Conservation (phyloP, 1,140 invertebrate species). For the Drosophila subobscura region DNA sequence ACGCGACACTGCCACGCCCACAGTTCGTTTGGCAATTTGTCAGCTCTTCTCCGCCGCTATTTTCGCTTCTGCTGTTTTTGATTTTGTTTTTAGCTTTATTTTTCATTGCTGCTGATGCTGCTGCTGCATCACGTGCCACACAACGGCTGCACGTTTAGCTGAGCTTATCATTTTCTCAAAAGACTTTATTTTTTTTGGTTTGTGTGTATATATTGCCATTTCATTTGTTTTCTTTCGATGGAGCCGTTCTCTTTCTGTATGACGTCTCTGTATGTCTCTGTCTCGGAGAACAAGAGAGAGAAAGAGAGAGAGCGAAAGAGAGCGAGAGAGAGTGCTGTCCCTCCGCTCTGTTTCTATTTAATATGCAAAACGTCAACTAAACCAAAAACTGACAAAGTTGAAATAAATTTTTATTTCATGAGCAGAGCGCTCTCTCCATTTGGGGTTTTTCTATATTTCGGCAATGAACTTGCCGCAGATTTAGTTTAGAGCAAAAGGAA, state of each 20-base stretch:
- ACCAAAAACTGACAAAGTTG: slow-evolving; percentile 80
- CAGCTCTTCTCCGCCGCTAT: slow-evolving; percentile 51
- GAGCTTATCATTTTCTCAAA: slow-evolving; percentile 81
- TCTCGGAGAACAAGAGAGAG: too few species aligned
- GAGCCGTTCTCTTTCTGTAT: neutral
- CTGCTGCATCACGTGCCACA: slow-evolving; percentile 78
- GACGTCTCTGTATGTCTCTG: neutral
- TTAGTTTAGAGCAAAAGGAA: slow-evolving; percentile 19
- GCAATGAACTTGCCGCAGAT: slow-evolving; percentile 78
- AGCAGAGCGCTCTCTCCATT: neutral
- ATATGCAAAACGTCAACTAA: slow-evolving; percentile 77
- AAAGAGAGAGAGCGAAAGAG: too few species aligned
- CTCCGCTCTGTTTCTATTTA: slow-evolving; percentile 69
- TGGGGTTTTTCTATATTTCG: slow-evolving; percentile 53
- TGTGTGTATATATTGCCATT: slow-evolving; percentile 34
- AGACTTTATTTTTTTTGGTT: slow-evolving; percentile 18
- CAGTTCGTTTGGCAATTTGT: slow-evolving; percentile 73
- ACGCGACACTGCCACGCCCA: slow-evolving; percentile 65
- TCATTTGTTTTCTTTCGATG: slow-evolving; percentile 21
- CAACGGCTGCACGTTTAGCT: slow-evolving; percentile 73
- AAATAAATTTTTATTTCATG: slow-evolving; percentile 82
- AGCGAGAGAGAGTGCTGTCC: neutral
- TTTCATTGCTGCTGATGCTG: too few species aligned
- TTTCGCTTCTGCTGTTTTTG: slow-evolving; percentile 12
- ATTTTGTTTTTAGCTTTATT: slow-evolving; percentile 35